Evolutionary conservation across 2,113 vertebrate genomes (phyloP).

Genomic region (Malaclemys terrapin): DNA sequence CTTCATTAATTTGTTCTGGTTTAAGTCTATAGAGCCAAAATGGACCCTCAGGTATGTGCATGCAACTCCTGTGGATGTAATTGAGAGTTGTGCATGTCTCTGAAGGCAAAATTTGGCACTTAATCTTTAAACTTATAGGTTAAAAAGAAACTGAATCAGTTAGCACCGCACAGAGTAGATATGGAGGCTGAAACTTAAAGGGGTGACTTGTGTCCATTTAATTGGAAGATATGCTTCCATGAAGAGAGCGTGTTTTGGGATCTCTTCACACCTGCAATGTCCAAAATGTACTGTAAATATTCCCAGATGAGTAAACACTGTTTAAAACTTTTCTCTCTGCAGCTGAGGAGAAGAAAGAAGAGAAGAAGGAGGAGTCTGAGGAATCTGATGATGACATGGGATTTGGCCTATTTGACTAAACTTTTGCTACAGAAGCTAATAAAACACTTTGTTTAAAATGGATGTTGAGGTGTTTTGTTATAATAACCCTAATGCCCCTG

Average conservation of each 20-base stretch:
- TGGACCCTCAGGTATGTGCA: neutral
- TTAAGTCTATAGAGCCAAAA: rapidly evolving
- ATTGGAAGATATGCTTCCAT: neutral
- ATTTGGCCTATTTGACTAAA: slow-evolving; percentile 96
- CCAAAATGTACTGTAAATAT: no score
- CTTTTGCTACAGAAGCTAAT: slow-evolving; percentile 56
- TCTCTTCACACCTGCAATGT: no score
- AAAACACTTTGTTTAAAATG: slow-evolving; percentile 71
- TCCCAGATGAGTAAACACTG: no score
- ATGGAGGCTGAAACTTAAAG: neutral
- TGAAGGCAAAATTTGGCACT: rapidly evolving
- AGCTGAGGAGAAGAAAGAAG: slow-evolving; percentile 92
- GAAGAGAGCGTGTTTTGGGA: neutral
- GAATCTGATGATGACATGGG: slow-evolving; percentile 98
- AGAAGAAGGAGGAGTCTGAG: slow-evolving; percentile 97
- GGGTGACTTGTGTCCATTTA: neutral
- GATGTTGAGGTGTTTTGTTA: neutral
- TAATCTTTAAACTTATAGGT: rapidly evolving
- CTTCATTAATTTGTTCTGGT: neutral
- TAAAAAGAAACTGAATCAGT: neutral
- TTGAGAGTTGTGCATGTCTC: neutral
- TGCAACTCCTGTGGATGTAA: neutral
- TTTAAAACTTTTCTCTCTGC: neutral
- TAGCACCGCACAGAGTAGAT: neutral
- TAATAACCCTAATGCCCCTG: neutral